Conservation (phyloP, 2,888 invertebrate species). For the Tanytarsus gracilentus region DNA sequence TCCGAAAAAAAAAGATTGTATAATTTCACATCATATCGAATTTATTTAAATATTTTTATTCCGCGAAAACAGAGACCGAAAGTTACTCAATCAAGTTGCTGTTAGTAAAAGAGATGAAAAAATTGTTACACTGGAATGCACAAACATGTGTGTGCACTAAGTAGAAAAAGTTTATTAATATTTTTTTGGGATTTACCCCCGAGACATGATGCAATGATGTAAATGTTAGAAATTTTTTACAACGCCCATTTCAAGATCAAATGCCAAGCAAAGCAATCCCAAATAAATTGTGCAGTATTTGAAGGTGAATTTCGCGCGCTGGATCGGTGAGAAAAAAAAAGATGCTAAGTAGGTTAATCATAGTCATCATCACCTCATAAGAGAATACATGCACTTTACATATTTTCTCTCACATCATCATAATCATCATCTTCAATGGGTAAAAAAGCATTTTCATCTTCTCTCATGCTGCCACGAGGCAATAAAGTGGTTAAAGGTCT, state of each 20-base stretch:
- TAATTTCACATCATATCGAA: neutral
- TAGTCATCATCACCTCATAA: slow-evolving; percentile 9
- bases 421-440: too few species aligned
- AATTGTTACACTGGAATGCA: neutral
- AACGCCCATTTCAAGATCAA: slow-evolving; percentile 29
- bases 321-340: slow-evolving; percentile 2
- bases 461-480: too few species aligned
- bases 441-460: too few species aligned
- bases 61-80: slow-evolving; percentile 9
- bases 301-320: slow-evolving; percentile 16
- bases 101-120: neutral
- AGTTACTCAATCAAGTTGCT: slow-evolving; percentile 7
- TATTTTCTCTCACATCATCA: neutral
- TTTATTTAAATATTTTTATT: slow-evolving; percentile 13
- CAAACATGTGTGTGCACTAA: neutral
- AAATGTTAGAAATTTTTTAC: neutral
- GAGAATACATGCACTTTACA: slow-evolving; percentile 19
- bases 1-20: neutral
- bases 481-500: neutral
- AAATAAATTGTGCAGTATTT: neutral
- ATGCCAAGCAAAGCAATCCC: slow-evolving; percentile 25
- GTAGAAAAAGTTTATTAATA: neutral
- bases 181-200: slow-evolving; percentile 13
- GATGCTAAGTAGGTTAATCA: slow-evolving; percentile 25
- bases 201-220: neutral